These are phyloP conservation scores for Ancistrus triradiatus DNA, from an alignment of 2,113 vertebrate species.

Conservation along the genomic window DNA sequence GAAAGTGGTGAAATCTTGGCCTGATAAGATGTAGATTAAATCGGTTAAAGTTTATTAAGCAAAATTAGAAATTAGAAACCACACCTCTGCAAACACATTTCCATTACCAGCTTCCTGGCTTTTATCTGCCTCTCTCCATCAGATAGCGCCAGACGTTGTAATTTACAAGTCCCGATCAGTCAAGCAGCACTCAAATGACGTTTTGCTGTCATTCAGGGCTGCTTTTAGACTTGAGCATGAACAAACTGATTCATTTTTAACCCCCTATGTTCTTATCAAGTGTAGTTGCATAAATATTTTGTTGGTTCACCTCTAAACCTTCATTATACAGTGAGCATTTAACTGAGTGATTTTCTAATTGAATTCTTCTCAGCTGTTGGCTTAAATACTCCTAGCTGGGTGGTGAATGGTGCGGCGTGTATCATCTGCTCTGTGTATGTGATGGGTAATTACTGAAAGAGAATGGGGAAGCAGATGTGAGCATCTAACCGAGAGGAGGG, in stretches of 20 bases:
- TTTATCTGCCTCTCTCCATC: constrained; percentile 69
- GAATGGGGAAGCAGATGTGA: constrained; percentile 72
- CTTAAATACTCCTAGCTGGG: constrained; percentile 32
- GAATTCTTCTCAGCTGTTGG: constrained; percentile 28
- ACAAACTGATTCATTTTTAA: background rate
- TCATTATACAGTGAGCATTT: background rate
- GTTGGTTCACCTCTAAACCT: background rate
- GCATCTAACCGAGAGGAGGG: constrained; percentile 57
- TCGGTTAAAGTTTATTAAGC: constrained; percentile 82
- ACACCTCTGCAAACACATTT: constrained; percentile 76
- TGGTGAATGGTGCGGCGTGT: constrained; percentile 40
- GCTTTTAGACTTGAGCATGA: constrained; percentile 32
- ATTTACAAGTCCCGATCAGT: constrained; percentile 67
- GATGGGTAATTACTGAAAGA: constrained; percentile 67
- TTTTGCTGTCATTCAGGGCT: too few relatives aligned
- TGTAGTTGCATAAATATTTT: background rate
- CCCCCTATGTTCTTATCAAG: background rate
- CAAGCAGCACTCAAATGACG: constrained; percentile 63
- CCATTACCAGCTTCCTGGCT: constrained; percentile 67
- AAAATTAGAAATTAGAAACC: constrained; percentile 78
- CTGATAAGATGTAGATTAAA: constrained; percentile 83
- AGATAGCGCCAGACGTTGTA: constrained; percentile 65
- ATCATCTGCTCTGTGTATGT: constrained; percentile 62
- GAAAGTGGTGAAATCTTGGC: constrained; percentile 88
- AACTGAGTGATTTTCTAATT: constrained; percentile 13